A percentile compares a stretch with the other conserved stretches of the same genome.
These are phyloP conservation scores for Dipus sagitta DNA, from an alignment of 2,797 vertebrate species.

Conservation along the genomic window DNA sequence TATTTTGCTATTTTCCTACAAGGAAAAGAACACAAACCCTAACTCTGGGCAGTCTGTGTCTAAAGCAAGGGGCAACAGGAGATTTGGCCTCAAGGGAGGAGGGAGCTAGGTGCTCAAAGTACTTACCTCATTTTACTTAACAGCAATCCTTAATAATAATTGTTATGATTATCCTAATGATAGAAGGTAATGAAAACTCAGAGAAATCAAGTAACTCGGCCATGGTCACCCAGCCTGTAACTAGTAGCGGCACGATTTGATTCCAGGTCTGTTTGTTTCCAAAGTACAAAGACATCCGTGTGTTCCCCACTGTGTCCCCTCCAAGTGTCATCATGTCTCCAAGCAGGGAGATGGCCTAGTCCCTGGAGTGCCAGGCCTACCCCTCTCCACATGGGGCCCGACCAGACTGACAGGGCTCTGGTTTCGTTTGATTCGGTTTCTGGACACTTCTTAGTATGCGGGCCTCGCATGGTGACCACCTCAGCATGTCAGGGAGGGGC, in stretches of 20 bases:
- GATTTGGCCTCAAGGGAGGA: not conserved
- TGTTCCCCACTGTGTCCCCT: not conserved
- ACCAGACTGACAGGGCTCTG: not conserved
- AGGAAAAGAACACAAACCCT: not conserved
- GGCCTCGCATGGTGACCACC: too few relatives aligned
- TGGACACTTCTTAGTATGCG: not conserved
- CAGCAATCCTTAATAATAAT: not conserved
- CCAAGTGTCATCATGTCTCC: not conserved
- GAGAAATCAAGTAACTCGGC: not conserved
- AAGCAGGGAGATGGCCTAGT: not conserved
- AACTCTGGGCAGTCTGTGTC: not conserved
- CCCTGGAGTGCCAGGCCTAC: not conserved
- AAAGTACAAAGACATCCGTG: not conserved
- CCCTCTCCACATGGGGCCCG: not conserved
- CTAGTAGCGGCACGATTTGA: not conserved
- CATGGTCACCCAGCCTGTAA: constrained; percentile 26
- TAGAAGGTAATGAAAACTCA: not conserved
- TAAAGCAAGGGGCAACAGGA: not conserved
- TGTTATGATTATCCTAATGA: not conserved
- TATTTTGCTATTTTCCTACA: not conserved
- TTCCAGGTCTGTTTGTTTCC: not conserved
- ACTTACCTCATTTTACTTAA: not conserved
- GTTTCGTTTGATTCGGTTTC: not conserved
- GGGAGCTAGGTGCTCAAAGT: not conserved
- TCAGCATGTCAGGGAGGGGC: not conserved